phyloP scores from a whole-genome alignment of 2,113 vertebrate species.

The Pseudorasbora parva region DNA sequence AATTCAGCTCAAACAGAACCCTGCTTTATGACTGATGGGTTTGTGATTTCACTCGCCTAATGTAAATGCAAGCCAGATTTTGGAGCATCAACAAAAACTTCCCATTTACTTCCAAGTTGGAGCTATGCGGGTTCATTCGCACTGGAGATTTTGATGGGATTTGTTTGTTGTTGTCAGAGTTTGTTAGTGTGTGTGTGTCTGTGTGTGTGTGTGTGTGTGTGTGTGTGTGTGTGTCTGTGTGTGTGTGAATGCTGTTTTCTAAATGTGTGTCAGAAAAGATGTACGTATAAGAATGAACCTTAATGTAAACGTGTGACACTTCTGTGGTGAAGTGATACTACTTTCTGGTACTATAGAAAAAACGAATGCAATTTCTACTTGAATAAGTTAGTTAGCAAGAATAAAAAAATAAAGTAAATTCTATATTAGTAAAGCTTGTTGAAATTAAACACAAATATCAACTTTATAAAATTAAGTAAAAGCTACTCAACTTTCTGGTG shows the following conservation, averaged over 20 bases:
- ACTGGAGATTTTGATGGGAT: background rate
- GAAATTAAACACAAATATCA: too few species aligned
- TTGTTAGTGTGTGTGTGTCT: too few species aligned
- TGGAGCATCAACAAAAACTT: constrained; percentile 25
- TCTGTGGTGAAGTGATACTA: too few species aligned
- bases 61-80: constrained; percentile 32
- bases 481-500: too few species aligned
- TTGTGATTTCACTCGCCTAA: constrained; percentile 18
- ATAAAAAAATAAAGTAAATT: too few species aligned
- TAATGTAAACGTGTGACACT: background rate
- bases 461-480: too few species aligned
- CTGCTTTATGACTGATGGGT: constrained; percentile 14
- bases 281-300: background rate
- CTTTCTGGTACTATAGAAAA: too few species aligned
- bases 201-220: background rate
- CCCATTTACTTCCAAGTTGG: background rate
- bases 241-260: background rate
- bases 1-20: background rate
- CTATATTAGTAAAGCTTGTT: too few species aligned
- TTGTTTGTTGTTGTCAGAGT: background rate
- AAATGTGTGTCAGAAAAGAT: background rate
- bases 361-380: too few species aligned
- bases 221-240: background rate
- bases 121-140: background rate
- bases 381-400: too few species aligned